Evolutionary conservation across 1,140 invertebrate genomes (phyloP).

Genomic region (Drosophila kohkoa): DNA sequence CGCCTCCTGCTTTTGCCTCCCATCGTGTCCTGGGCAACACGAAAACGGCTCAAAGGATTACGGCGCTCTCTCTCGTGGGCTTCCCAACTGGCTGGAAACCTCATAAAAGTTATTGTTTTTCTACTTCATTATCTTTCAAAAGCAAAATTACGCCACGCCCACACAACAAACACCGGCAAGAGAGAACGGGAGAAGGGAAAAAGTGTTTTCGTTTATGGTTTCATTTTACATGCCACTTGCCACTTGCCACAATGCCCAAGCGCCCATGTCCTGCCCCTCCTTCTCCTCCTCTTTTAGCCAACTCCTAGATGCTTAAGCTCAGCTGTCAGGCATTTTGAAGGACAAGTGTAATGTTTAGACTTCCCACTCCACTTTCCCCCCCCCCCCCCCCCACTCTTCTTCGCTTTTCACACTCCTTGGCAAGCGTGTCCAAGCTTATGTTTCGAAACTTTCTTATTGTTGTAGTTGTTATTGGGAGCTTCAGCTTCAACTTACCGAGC

Average conservation of each 20-base stretch:
- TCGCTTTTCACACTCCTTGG: background rate
- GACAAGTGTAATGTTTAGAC: constrained; percentile 72
- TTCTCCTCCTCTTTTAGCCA: background rate
- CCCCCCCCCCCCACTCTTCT: background rate
- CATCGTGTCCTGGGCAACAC: background rate
- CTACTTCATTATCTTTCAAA: constrained; percentile 83
- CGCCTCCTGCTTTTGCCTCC: background rate
- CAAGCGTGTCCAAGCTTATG: constrained; percentile 13
- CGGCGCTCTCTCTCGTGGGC: constrained; percentile 38
- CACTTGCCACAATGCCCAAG: constrained; percentile 37
- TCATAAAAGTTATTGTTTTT: constrained; percentile 84
- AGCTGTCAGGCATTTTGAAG: constrained; percentile 65
- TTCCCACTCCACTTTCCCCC: background rate
- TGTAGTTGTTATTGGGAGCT: constrained; percentile 5
- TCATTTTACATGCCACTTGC: constrained; percentile 70
- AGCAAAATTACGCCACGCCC: constrained; percentile 45
- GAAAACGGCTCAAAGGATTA: constrained; percentile 75
- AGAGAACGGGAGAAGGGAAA: background rate
- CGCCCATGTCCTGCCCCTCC: background rate
- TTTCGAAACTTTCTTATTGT: constrained; percentile 27
- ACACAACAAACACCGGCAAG: background rate
- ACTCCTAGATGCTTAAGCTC: constrained; percentile 45
- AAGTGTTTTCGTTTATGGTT: constrained; percentile 78
- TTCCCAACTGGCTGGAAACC: constrained; percentile 63
- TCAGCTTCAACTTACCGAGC: constrained; percentile 88